Evolutionary conservation across 1,140 invertebrate genomes (phyloP).

Genomic region (Rhopalosiphum maidis): DNA sequence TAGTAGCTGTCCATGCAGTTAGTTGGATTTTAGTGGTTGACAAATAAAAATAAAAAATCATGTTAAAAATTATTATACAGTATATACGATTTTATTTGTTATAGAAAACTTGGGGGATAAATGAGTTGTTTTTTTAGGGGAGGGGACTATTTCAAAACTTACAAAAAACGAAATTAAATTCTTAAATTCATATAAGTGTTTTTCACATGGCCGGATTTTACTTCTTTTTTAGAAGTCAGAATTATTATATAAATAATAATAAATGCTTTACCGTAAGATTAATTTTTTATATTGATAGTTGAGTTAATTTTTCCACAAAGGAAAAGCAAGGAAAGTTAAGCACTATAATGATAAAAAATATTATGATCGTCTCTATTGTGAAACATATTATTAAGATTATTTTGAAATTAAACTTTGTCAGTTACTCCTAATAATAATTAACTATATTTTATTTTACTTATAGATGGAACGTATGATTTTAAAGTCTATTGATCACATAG

Average conservation of each 20-base stretch:
- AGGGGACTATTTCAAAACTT: too few species aligned
- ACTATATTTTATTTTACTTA: background rate
- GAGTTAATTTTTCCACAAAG: background rate
- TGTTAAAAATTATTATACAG: too few species aligned
- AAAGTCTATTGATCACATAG: slow-evolving; percentile 66
- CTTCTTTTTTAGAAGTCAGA: too few species aligned
- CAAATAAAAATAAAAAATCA: too few species aligned
- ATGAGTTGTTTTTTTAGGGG: too few species aligned
- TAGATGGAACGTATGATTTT: slow-evolving; percentile 62
- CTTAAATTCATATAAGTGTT: too few species aligned
- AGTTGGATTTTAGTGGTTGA: too few species aligned
- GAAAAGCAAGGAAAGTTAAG: background rate
- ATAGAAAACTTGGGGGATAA: too few species aligned
- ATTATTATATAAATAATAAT: background rate
- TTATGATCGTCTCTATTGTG: background rate
- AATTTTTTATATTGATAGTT: background rate
- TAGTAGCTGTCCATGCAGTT: too few species aligned
- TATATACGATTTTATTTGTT: too few species aligned
- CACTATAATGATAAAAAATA: background rate
- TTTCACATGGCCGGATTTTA: too few species aligned
- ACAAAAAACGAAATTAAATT: too few species aligned
- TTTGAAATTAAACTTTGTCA: background rate
- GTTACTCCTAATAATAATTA: background rate
- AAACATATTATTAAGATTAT: background rate
- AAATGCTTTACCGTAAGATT: background rate